Evolutionary conservation across 2,888 invertebrate species (phyloP), one percentile per base, ranked within the genome.

Genomic region (Spodoptera picta): DNA sequence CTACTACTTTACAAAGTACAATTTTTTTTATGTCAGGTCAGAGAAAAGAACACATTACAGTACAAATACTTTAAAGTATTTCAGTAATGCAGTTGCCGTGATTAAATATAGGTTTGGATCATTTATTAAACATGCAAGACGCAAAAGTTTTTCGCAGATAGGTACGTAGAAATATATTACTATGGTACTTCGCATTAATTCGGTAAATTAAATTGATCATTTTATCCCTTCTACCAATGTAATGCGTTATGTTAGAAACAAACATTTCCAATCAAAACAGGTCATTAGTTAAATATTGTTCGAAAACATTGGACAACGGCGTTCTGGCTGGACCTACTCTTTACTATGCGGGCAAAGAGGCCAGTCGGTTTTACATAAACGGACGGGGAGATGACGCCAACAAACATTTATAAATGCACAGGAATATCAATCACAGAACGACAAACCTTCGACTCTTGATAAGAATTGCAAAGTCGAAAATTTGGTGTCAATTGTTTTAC

Each of bases 401-500:
- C 47, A 63, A 73, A 56, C 42, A 67, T 76, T 71, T 67, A 60
- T 69, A 63, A 73, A 74, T 69, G 49, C 69, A 76, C 68, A 69
- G 46, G 65, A 65, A 81, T 69, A 75, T 49, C 70, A 78, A 75
- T 67, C 62, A 63, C 55, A 46, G 47, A 57, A 46, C 48, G 11
- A 60, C 31, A 68, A 72, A 69, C 65, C 70, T 78, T 74, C 67
- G 51, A 50, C 52, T 59, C 44, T 53, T 48, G 46, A 66, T 68
- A 74, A 46, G 65, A 77, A 68, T 79, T 68, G 68, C 65, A 65
- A 73, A 66, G 24, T 9, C 36, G 61, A 58, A 51, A 56, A 60
- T 65, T 66, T 61, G 44, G 64, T 60, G 49, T 51, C 47, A 62
- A 57, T 55, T 46, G 57, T 55, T 58, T 55, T 48, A 49, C 1